A percentile compares a stretch with the other conserved stretches of the same genome.
These are phyloP conservation scores for Homalodisca vitripennis DNA, from an alignment of 1,140 invertebrate species.

Conservation along the genomic window DNA sequence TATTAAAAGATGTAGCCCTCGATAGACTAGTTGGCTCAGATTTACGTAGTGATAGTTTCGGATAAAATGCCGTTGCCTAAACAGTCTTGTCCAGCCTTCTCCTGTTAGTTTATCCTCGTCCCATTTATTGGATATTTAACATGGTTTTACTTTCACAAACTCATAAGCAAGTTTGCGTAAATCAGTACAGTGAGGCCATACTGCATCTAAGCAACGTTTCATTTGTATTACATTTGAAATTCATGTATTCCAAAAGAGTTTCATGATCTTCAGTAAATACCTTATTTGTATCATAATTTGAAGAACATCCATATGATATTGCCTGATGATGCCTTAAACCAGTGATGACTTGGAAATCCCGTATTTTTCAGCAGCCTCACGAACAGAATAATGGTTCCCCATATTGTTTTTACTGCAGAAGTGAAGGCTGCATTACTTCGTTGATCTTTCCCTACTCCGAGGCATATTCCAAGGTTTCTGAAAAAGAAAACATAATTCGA, in stretches of 20 bases:
- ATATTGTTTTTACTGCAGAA: neutral
- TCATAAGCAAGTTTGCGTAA: neutral
- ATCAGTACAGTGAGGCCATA: neutral
- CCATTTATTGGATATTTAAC: neutral
- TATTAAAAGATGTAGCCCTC: too few species aligned
- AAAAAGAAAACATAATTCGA: neutral
- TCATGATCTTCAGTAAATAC: neutral
- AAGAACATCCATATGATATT: neutral
- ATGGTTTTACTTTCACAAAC: neutral
- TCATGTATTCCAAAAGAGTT: neutral
- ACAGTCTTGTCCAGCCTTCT: conserved; percentile 16
- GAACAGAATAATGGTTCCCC: neutral
- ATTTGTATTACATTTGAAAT: neutral
- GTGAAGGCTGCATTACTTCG: neutral
- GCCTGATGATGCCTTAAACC: neutral
- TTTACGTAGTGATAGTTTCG: conserved; percentile 14
- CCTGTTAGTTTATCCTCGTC: conserved; percentile 7
- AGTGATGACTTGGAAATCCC: neutral
- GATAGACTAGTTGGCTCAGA: too few species aligned
- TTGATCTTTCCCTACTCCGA: neutral
- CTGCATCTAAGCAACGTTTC: neutral
- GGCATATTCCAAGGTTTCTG: neutral
- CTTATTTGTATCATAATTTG: neutral
- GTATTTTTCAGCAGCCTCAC: neutral
- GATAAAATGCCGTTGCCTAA: conserved; percentile 14